Conservation (phyloP, 1,140 invertebrate species). For the Lordiphosa mommai region DNA sequence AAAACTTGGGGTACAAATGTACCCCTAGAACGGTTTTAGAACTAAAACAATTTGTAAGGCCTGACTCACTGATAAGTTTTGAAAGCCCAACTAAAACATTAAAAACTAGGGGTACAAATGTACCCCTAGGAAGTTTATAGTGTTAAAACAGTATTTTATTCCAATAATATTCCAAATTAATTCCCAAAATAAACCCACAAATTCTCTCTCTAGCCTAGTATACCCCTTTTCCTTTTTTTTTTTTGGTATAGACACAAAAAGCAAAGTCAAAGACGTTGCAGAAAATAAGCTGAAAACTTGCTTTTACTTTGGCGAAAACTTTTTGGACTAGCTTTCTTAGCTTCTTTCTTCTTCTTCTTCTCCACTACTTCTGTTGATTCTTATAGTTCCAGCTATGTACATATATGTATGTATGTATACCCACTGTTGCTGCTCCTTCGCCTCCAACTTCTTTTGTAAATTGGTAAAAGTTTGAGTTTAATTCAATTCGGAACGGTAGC, state of each 20-base stretch:
- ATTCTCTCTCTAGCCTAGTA: background rate
- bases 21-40: no score
- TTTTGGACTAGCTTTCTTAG: conserved; percentile 55
- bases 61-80: no score
- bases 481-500: conserved; percentile 79
- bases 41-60: no score
- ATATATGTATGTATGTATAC: background rate
- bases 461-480: conserved; percentile 79
- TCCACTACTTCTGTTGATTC: background rate
- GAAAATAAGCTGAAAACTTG: conserved; percentile 76
- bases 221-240: background rate
- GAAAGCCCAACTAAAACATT: no score
- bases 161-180: no score
- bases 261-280: conserved; percentile 54
- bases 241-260: conserved; percentile 34
- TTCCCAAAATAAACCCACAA: no score
- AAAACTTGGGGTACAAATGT: no score
- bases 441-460: conserved; percentile 51
- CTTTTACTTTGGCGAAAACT: conserved; percentile 61
- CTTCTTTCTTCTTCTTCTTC: conserved; percentile 10
- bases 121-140: no score
- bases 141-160: no score
- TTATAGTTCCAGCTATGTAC: background rate
- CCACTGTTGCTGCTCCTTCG: conserved; percentile 1
- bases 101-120: no score